A percentile compares a stretch with the other conserved stretches of the same genome.
These are phyloP conservation scores for Euura saliciscinereae DNA, from an alignment of 1,140 invertebrate genomes.

Conservation along the genomic window DNA sequence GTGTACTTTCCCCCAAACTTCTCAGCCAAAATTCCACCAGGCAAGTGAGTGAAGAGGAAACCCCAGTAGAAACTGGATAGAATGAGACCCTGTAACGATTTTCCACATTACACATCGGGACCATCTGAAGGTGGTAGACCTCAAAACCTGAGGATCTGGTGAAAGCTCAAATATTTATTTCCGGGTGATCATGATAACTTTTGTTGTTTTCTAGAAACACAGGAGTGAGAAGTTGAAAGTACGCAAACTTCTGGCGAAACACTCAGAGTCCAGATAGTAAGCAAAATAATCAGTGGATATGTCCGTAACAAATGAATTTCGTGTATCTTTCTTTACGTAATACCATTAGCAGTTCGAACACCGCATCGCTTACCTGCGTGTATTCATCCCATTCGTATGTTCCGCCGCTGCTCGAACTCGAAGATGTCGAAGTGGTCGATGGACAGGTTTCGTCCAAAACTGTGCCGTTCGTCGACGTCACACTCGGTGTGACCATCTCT, in stretches of 20 bases:
- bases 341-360: constrained; percentile 36
- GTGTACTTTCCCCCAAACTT: too few relatives aligned
- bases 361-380: too few relatives aligned
- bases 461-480: background rate
- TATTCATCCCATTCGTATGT: too few relatives aligned
- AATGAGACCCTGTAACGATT: background rate
- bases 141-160: too few relatives aligned
- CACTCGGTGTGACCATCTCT: constrained; percentile 68
- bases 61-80: too few relatives aligned
- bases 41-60: constrained; percentile 57
- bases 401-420: too few relatives aligned
- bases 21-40: constrained; percentile 68
- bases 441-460: constrained; percentile 45
- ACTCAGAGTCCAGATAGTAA: too few relatives aligned
- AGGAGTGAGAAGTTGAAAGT: background rate
- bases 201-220: constrained; percentile 26
- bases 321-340: background rate
- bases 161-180: constrained; percentile 47
- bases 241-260: too few relatives aligned
- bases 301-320: background rate
- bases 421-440: constrained; percentile 25
- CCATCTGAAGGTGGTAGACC: too few relatives aligned
- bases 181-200: constrained; percentile 52
- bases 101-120: constrained; percentile 41
- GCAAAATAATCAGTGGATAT: too few relatives aligned